Base-by-base conservation (phyloP, 1,140 invertebrate genomes). In the Carposina sasakii region DNA sequence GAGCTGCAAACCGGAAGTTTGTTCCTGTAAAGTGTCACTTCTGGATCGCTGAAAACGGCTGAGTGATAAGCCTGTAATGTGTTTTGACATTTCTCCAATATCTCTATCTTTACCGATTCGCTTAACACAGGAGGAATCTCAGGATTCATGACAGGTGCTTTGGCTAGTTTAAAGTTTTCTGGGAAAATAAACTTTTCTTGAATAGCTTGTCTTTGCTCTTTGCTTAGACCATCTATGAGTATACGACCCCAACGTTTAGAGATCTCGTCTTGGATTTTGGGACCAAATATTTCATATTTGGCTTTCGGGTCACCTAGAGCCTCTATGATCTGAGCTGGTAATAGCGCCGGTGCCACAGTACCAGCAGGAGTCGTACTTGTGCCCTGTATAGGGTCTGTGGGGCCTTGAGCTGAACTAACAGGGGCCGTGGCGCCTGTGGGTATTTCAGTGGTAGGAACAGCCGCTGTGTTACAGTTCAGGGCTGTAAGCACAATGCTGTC, bases 171-270 rank as follows among this genome's bases (percentile, higher is more conserved):
- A 23, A 48, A 48, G 9, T 48, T 48, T 40, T 48, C 46, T 20
- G 46, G 46, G n/a, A 48, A 4, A 6, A 40, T n/a, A n/a, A 15
- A 20, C 9, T 41, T 48, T 21, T 40, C 46, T 22, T 19, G 13
- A 12, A 40, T 12, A 9, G 39, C 24, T 6, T 37, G 17, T 33
- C 26, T 48, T 26, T 48, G 22, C 16, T 48, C 45, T 19, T 48
- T 48, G 8, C n/a, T 19, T 8, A 48, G 17, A 1, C 46, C 46
- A 10, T 48, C 46, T 10, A 48, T 28, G 6, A 30, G 9, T 36
- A 48, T 17, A 3, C 46, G 34, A n/a, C 46, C 46, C 46, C 46
- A 48, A 22, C 46, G 46, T 48, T 48, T 41, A 40, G 46, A 28
- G 19, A 48, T 31, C 19, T 48, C 46, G 2, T 48, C 46, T 30